Percentiles rank a stretch among this genome's conserved stretches.
Conservation (phyloP, 1,140 invertebrate species). For the Sarcophaga bullata region DNA sequence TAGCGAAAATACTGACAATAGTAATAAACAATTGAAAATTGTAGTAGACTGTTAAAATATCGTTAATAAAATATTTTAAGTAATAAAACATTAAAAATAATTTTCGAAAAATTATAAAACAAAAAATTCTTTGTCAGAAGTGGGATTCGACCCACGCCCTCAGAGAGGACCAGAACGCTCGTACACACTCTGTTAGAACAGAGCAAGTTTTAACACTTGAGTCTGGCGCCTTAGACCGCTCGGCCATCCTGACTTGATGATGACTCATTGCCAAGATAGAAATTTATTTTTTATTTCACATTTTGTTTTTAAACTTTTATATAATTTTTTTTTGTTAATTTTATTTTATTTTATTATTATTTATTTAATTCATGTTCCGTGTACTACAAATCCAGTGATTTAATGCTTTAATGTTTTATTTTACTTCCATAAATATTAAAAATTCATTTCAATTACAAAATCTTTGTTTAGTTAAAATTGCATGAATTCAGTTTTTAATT, state of each 20-base stretch:
- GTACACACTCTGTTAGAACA: not conserved
- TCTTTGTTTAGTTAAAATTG: not conserved
- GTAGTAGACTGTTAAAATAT: no score
- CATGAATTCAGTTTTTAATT: not conserved
- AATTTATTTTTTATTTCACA: not conserved
- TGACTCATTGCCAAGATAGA: not conserved
- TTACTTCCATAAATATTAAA: not conserved
- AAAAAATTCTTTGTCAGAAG: no score
- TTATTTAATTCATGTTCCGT: not conserved
- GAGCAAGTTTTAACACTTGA: constrained; percentile 66
- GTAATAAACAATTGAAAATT: no score
- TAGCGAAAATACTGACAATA: no score
- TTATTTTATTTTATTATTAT: not conserved
- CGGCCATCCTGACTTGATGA: constrained; percentile 55
- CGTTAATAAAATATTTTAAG: no score
- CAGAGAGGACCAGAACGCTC: no score
- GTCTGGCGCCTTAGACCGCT: constrained; percentile 79
- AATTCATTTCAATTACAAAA: not conserved
- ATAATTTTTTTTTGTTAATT: not conserved
- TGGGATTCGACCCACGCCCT: no score
- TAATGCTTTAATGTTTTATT: not conserved
- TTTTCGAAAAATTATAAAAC: no score
- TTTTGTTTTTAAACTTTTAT: no score
- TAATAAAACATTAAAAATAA: no score
- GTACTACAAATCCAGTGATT: not conserved